Conservation (phyloP, 2,113 vertebrate genomes). For the Aleadryas rufinucha region DNA sequence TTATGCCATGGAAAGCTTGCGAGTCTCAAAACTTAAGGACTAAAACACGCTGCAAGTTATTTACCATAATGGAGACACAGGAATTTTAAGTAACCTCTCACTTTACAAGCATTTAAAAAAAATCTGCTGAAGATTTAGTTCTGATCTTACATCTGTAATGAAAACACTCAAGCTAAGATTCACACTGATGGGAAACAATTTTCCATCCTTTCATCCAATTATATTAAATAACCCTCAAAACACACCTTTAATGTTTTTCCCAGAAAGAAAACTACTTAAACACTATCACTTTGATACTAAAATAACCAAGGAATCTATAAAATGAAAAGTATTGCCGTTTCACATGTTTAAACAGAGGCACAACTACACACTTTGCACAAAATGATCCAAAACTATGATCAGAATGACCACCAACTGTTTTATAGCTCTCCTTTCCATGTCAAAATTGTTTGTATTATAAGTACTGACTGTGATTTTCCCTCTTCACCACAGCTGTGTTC, state of each 20-base stretch:
- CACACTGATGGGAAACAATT: background rate
- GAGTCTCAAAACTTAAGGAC: background rate
- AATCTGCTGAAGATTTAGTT: background rate
- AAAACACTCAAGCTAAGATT: background rate
- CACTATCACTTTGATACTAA: background rate
- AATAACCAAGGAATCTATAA: background rate
- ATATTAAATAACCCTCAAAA: background rate
- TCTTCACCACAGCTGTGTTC: background rate
- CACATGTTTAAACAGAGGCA: background rate
- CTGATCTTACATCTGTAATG: background rate
- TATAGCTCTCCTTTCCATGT: background rate
- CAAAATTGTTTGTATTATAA: background rate
- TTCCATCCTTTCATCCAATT: background rate
- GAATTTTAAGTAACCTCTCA: background rate
- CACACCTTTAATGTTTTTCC: background rate
- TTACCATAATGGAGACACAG: background rate
- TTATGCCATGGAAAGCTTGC: background rate
- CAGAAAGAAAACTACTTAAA: background rate
- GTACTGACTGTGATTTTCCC: background rate
- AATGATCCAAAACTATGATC: background rate
- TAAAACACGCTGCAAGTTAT: background rate
- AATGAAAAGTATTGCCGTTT: background rate
- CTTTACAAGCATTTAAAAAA: background rate
- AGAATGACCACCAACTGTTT: background rate
- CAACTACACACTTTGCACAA: background rate